Conservation (phyloP, 2,113 vertebrate species). For the Alces alces region DNA sequence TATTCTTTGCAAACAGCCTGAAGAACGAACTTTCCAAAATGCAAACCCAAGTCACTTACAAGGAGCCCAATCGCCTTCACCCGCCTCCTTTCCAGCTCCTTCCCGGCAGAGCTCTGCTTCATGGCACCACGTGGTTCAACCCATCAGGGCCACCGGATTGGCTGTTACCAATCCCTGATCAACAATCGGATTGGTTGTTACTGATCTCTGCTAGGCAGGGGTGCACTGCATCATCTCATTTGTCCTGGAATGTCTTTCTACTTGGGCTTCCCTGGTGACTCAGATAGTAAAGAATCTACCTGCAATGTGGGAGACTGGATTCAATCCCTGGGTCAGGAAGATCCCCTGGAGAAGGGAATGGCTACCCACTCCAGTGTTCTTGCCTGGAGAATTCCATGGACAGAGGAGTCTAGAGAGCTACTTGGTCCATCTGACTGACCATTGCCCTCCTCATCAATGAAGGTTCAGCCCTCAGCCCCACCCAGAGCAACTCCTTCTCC, state of each 20-base stretch:
- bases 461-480: not conserved
- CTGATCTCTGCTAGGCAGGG: not conserved
- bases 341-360: not conserved
- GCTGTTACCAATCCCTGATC: not conserved
- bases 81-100: not conserved
- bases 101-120: not conserved
- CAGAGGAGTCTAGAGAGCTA: not conserved
- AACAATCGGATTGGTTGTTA: not conserved
- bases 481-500: not conserved
- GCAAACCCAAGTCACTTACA: not conserved
- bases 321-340: not conserved
- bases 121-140: rapidly evolving
- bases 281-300: not conserved
- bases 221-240: not conserved
- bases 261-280: not conserved
- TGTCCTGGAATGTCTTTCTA: not conserved
- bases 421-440: not conserved
- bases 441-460: not conserved
- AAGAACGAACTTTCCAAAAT: not conserved
- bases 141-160: not conserved
- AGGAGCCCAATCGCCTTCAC: not conserved
- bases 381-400: not conserved
- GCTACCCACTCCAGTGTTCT: not conserved
- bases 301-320: not conserved
- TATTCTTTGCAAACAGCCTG: not conserved